Evolutionary conservation across 2,797 vertebrate genomes (phyloP).

Genomic region (Pseudomugil tenellus): DNA sequence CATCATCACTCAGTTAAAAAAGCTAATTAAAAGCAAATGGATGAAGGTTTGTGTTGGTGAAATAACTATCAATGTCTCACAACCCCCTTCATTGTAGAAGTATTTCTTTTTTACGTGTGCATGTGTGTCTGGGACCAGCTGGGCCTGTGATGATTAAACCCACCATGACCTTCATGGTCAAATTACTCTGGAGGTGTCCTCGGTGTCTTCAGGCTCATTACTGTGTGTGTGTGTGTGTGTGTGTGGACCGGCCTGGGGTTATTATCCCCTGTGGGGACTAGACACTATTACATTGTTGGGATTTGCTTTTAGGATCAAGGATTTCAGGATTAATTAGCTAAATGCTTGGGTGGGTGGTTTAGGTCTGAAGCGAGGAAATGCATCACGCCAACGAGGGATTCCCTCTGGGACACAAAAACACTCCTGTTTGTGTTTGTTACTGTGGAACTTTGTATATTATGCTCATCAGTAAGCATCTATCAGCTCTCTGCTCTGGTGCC

Average conservation of each 20-base stretch:
- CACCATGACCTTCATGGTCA: conserved; percentile 31
- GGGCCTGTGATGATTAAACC: neutral
- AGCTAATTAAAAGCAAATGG: neutral
- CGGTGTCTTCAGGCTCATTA: conserved; percentile 19
- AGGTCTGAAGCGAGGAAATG: neutral
- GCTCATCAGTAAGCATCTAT: neutral
- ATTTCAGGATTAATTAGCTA: conserved; percentile 4
- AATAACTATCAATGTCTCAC: neutral
- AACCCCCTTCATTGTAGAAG: neutral
- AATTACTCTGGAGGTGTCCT: conserved; percentile 17
- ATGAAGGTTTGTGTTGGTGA: neutral
- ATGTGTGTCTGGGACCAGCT: neutral
- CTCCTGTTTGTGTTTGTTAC: neutral
- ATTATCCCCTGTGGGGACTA: too few species aligned
- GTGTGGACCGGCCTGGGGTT: neutral
- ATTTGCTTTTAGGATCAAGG: neutral
- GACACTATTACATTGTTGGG: neutral
- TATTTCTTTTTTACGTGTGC: neutral
- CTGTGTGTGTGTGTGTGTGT: conserved; percentile 11
- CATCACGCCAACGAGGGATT: neutral
- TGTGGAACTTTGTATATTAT: conserved; percentile 9
- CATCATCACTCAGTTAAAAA: neutral
- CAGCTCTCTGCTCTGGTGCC: neutral
- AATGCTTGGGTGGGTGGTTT: neutral
- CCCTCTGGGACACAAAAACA: neutral